A percentile compares a stretch with the other conserved stretches of the same genome.
These are phyloP conservation scores for Brachionus asplanchnoidis DNA, from an alignment of 1,140 invertebrate species.

Conservation along the genomic window DNA sequence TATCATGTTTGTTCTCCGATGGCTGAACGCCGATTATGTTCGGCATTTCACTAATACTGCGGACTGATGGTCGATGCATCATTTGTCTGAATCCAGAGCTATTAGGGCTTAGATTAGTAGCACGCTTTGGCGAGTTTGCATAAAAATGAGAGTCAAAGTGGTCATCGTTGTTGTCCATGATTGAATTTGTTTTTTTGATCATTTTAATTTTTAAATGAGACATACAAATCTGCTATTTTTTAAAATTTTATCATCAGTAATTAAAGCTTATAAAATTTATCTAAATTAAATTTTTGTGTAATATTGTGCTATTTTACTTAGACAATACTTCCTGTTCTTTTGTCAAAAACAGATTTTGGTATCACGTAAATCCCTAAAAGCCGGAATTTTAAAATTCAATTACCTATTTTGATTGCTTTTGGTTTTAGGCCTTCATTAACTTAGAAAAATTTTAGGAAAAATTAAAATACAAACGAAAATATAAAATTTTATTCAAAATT, in stretches of 20 bases:
- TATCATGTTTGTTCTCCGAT: background rate
- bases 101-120: background rate
- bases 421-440: background rate
- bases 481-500: too few relatives aligned
- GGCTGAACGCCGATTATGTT: slow-evolving; percentile 22
- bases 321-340: background rate
- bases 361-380: background rate
- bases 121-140: background rate
- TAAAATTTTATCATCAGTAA: background rate
- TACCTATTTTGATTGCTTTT: background rate
- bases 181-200: background rate
- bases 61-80: slow-evolving; percentile 33
- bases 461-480: too few relatives aligned
- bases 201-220: background rate
- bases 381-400: background rate
- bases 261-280: background rate
- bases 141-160: background rate
- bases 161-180: background rate
- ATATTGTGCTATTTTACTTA: background rate
- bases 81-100: background rate
- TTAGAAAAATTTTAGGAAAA: background rate
- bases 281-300: background rate
- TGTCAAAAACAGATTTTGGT: background rate
- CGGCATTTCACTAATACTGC: slow-evolving; percentile 33
- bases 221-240: background rate